phyloP scores from a whole-genome alignment of 2,888 invertebrate genomes.

The Automeris io region DNA sequence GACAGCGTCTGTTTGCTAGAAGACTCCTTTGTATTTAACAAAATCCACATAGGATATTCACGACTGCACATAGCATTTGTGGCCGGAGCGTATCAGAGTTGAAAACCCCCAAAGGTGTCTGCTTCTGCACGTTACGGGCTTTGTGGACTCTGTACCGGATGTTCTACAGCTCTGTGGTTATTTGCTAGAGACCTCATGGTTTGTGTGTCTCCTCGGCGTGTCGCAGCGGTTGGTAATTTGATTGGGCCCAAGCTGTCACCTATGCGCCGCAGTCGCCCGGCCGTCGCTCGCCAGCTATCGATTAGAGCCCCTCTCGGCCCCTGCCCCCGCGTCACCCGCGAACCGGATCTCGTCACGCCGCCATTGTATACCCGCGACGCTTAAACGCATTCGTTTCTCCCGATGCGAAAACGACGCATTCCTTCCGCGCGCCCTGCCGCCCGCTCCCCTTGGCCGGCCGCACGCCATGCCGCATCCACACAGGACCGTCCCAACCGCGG shows the following conservation, averaged over 20 bases:
- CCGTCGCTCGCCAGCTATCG: conserved; percentile 76
- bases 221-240: conserved; percentile 72
- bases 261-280: conserved; percentile 75
- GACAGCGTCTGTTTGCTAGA: no score
- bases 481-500: conserved; percentile 18
- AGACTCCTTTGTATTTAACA: no score
- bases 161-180: no score
- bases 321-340: conserved; percentile 67
- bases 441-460: conserved; percentile 48
- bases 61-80: no score
- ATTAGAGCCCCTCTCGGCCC: conserved; percentile 69
- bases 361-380: conserved; percentile 77
- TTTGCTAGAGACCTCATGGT: no score
- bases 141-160: no score
- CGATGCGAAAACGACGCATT: conserved; percentile 78
- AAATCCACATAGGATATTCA: no score
- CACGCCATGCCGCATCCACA: conserved; percentile 37
- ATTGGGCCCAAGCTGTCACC: conserved; percentile 76
- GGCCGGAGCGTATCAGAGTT: no score
- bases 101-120: no score
- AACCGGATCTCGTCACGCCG: conserved; percentile 78
- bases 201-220: conserved; percentile 48
- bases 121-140: no score
- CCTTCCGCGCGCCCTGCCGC: conserved; percentile 71
- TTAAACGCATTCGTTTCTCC: conserved; percentile 78